Evolutionary conservation across 1,140 invertebrate species (phyloP), one percentile per base, ranked within the genome.

Genomic region (Bombus balteatus): DNA sequence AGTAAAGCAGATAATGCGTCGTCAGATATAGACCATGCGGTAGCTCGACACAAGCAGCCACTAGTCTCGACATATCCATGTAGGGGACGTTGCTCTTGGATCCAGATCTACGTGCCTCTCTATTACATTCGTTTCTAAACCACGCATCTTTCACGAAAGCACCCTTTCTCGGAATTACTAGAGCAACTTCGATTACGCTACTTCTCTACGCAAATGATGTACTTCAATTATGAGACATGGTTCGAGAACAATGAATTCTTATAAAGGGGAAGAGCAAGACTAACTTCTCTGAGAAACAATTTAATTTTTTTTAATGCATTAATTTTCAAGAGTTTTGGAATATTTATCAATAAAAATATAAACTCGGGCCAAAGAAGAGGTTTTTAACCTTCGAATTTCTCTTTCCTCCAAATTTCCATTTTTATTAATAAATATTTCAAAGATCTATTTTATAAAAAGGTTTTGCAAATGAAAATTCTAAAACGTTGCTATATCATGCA

Each of bases 1-100:
- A 72, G 41, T 65, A 76, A 85, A 72, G 71, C 83, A 74, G 87
- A 89, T 89, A 89, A 89, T 86, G 85, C 81, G 83, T 81, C 74
- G 87, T 88, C 83, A 65, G 88, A 89, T 89, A 89, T 88, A 81
- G 68, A 80, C 47, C 41, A 34, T 83, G 59, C 32, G 71, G 65
- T 70, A 80, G 41, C 12, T 62, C 75, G 65, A 47, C 37, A 53
- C n/a, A 77, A 41, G 75, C 47, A 66, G 41, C 34, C 47, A 43
- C 4, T 10, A 37, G 47, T 15, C 57, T 37, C 80, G 71, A 75
- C 76, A 57, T 73, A 81, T 86, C 83, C 87, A 76, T 81, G 73
- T 59, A 75, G 73, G 83, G 78, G 78, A 86, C 88, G 83, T 89
- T 89, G 88, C 78, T 78, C 83, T 71, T 88, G 80, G 43, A 83